These are phyloP conservation scores for Centropus bengalensis DNA, from an alignment of 2,113 vertebrate genomes.

Conservation along the genomic window DNA sequence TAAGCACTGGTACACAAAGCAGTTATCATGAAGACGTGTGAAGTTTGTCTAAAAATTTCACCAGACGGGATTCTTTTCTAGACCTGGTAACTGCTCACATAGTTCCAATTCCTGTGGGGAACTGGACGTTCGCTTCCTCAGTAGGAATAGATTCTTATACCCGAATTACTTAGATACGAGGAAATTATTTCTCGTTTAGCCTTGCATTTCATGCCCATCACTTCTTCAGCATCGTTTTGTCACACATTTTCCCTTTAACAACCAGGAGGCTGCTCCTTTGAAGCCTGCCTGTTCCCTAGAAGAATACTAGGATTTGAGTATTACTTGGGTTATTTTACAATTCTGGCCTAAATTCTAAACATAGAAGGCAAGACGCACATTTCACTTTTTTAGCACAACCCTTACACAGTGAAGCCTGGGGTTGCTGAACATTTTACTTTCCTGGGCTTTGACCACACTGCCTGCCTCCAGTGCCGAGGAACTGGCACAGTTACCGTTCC, in stretches of 20 bases:
- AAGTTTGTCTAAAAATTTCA: neutral
- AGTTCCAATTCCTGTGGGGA: neutral
- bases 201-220: neutral
- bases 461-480: neutral
- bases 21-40: neutral
- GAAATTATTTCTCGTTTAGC: neutral
- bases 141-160: neutral
- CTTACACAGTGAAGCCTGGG: neutral
- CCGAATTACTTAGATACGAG: neutral
- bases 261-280: neutral
- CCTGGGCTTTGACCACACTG: neutral
- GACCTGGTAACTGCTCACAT: neutral
- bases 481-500: neutral
- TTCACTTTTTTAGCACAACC: neutral
- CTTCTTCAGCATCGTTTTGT: neutral
- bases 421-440: neutral
- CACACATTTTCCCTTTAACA: neutral
- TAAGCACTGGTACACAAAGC: neutral
- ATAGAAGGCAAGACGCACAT: fast-evolving
- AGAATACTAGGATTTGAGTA: neutral
- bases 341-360: neutral
- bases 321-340: neutral
- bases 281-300: neutral
- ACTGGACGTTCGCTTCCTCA: neutral
- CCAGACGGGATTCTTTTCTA: neutral